Evolutionary conservation across 2,113 vertebrate species (phyloP).

Genomic region (Rostratula benghalensis): DNA sequence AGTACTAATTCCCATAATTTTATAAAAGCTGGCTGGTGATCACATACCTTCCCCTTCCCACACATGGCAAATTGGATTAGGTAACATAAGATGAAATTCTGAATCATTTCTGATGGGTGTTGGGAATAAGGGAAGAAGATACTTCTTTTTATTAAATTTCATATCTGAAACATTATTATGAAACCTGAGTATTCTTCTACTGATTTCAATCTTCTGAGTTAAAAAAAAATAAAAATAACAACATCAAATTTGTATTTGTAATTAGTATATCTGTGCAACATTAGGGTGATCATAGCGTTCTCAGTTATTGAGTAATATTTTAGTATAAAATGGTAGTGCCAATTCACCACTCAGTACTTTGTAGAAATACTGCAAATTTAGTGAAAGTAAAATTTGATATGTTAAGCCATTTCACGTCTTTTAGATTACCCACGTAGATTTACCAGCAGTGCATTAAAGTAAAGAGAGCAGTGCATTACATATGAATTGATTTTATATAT

Average conservation of each 20-base stretch:
- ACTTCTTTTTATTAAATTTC: background rate
- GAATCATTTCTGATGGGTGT: background rate
- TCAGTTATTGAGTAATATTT: background rate
- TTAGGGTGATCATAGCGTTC: background rate
- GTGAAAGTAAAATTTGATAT: background rate
- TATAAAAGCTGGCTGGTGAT: background rate
- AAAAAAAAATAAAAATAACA: background rate
- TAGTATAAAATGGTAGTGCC: background rate
- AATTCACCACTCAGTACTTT: background rate
- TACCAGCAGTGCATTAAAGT: background rate
- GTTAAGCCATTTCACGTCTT: background rate
- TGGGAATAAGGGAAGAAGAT: background rate
- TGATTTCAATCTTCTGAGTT: background rate
- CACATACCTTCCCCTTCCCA: background rate
- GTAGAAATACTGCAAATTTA: background rate
- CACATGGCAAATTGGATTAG: background rate
- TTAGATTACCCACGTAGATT: background rate
- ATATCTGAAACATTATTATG: background rate
- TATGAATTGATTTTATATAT: background rate
- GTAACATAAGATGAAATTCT: background rate
- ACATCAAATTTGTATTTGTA: background rate
- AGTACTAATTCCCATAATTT: background rate
- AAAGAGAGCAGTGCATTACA: background rate
- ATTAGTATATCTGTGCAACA: background rate
- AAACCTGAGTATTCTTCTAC: background rate